Percentiles rank a stretch among this genome's conserved stretches.
These are phyloP conservation scores for Arizona elegans DNA, from an alignment of 2,113 vertebrate species.

Conservation along the genomic window DNA sequence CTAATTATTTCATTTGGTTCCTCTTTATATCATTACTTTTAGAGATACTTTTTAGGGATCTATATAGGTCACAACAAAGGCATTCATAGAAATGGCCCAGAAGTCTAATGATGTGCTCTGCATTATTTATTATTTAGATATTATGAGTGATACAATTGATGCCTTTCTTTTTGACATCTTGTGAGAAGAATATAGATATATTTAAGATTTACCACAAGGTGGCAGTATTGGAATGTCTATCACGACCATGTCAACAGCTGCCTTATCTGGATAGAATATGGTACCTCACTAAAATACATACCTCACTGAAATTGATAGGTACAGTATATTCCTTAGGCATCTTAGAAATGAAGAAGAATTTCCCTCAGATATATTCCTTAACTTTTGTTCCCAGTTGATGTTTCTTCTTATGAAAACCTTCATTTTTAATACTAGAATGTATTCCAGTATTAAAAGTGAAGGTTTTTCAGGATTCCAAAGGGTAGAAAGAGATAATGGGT, in stretches of 20 bases:
- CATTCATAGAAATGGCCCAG: background rate
- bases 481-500: background rate
- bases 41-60: background rate
- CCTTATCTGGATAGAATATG: background rate
- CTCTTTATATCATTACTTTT: background rate
- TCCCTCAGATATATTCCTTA: background rate
- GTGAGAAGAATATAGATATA: background rate
- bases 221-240: slow-evolving; percentile 52
- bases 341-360: background rate
- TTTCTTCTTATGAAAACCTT: background rate
- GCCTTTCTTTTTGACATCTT: background rate
- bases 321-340: background rate
- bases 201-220: slow-evolving; percentile 58
- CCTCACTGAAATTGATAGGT: background rate
- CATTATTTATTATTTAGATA: background rate
- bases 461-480: background rate
- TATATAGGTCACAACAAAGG: background rate
- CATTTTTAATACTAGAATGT: background rate
- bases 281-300: background rate
- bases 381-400: background rate
- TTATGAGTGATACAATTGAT: background rate
- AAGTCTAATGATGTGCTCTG: background rate
- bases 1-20: background rate
- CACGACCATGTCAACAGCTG: background rate
- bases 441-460: too few relatives aligned